Evolutionary conservation across 2,113 vertebrate genomes (phyloP).

Genomic region (Oreotrochilus melanogaster): DNA sequence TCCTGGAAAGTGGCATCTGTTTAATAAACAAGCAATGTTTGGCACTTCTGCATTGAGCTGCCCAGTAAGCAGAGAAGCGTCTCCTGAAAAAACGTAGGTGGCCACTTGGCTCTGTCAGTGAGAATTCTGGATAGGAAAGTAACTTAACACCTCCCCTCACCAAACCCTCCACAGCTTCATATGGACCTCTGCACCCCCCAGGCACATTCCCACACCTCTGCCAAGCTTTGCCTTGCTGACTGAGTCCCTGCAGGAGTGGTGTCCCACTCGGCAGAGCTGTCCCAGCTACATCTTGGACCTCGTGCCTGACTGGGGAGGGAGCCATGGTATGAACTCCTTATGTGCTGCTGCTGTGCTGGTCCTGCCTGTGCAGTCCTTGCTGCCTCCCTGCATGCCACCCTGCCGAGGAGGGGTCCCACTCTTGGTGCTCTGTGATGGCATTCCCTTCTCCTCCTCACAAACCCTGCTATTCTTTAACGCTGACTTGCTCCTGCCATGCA

Average conservation of each 20-base stretch:
- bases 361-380: conserved; percentile 35
- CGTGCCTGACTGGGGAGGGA: background rate
- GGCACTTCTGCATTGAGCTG: background rate
- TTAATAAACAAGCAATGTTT: background rate
- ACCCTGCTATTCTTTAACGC: background rate
- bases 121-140: background rate
- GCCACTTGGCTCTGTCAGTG: background rate
- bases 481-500: conserved; percentile 23
- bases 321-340: background rate
- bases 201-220: background rate
- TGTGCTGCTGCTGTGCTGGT: background rate
- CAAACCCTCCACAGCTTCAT: background rate
- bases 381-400: conserved; percentile 15
- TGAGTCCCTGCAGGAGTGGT: background rate
- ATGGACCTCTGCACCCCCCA: background rate
- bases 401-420: background rate
- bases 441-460: conserved; percentile 9
- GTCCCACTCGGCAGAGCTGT: background rate
- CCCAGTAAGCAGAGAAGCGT: background rate
- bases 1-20: background rate
- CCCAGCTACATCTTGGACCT: background rate
- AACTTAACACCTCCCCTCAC: background rate
- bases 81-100: background rate
- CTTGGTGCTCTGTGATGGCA: background rate
- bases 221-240: background rate